phyloP scores from a whole-genome alignment of 2,888 invertebrate species.

The Microchrysa polita region DNA sequence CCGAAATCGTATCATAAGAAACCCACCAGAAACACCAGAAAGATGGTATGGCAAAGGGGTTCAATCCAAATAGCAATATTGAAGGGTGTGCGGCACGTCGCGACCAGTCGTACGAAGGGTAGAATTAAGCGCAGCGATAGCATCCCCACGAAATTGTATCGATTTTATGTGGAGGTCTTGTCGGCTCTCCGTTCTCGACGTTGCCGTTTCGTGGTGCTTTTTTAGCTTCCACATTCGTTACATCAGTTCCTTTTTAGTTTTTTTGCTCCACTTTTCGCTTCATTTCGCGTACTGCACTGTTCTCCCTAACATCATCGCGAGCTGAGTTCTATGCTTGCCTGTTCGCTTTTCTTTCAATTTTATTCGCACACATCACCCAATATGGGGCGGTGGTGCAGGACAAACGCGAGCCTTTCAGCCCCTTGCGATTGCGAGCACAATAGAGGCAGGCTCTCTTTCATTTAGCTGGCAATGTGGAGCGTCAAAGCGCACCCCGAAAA shows the following conservation, averaged over 20 bases:
- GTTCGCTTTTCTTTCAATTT: conserved; percentile 40
- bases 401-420: conserved; percentile 30
- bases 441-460: conserved; percentile 37
- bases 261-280: conserved; percentile 48
- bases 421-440: conserved; percentile 39
- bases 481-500: conserved; percentile 38
- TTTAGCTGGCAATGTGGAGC: conserved; percentile 33
- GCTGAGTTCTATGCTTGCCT: conserved; percentile 34
- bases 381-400: conserved; percentile 9
- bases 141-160: conserved; percentile 49
- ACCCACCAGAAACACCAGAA: conserved; percentile 38
- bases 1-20: conserved; percentile 50
- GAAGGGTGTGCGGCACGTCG: conserved; percentile 43
- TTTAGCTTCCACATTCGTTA: conserved; percentile 47
- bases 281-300: conserved; percentile 47
- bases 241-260: conserved; percentile 42
- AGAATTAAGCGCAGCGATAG: conserved; percentile 28
- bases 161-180: conserved; percentile 47
- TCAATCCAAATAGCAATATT: conserved; percentile 45
- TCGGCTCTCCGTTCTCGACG: conserved; percentile 40
- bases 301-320: conserved; percentile 34
- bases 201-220: conserved; percentile 44
- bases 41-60: conserved; percentile 12
- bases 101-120: conserved; percentile 23
- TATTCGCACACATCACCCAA: conserved; percentile 41